Conservation (phyloP, 1,140 invertebrate genomes). For the Hylaeus anthracinus region DNA sequence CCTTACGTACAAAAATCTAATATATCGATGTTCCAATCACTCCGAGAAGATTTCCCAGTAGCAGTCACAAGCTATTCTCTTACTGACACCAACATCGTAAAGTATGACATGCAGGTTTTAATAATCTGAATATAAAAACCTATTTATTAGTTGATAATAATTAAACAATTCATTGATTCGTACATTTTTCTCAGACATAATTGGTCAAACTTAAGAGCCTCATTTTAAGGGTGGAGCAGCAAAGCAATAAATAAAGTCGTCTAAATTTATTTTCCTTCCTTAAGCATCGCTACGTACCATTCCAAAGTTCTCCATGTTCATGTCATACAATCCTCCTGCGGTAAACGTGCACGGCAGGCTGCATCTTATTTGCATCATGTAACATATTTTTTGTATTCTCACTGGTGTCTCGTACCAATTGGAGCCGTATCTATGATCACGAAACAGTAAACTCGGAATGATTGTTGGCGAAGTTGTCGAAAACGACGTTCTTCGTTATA, state of each 20-base stretch:
- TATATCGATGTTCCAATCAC: no score
- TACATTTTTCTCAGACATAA: background rate
- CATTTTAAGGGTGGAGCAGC: no score
- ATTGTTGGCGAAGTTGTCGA: background rate
- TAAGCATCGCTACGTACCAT: no score
- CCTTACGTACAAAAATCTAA: no score
- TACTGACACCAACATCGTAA: constrained; percentile 16
- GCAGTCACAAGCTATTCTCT: background rate
- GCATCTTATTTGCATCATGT: background rate
- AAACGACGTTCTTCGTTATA: background rate
- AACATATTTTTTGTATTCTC: background rate
- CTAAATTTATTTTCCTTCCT: background rate
- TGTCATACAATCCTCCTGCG: no score
- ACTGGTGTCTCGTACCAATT: background rate
- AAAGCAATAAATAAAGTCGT: background rate
- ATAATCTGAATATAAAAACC: constrained; percentile 1
- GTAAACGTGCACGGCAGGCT: background rate
- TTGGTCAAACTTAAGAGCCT: background rate
- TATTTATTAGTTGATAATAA: background rate
- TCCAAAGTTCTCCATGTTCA: no score
- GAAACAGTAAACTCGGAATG: background rate
- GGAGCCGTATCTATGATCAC: background rate
- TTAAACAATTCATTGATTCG: background rate
- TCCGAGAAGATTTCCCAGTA: no score
- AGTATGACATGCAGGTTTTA: constrained; percentile 21